Conservation (phyloP, 2,113 vertebrate genomes). For the Oncorhynchus tshawytscha region DNA sequence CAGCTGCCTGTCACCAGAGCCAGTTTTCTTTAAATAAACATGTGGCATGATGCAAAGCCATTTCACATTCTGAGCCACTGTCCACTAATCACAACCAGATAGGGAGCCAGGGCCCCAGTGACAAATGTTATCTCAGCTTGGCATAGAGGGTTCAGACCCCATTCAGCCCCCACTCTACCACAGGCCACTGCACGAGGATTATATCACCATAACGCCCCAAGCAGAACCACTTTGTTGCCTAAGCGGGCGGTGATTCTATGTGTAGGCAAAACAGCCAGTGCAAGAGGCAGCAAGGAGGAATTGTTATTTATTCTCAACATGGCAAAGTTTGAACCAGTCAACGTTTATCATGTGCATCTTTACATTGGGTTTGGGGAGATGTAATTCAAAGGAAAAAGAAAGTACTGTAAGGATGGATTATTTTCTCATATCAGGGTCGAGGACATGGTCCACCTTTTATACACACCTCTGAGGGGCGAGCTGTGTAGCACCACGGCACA, state of each 20-base stretch:
- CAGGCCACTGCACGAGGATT: constrained; percentile 78
- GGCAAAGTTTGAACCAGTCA: constrained; percentile 63
- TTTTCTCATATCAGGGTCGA: constrained; percentile 55
- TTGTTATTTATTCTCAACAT: constrained; percentile 72
- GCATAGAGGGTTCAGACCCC: constrained; percentile 78
- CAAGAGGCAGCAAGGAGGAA: constrained; percentile 66
- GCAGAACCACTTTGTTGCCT: constrained; percentile 72
- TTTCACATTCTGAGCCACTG: constrained; percentile 75
- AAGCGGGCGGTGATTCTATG: constrained; percentile 76
- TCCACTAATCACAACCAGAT: constrained; percentile 83
- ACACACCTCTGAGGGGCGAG: constrained; percentile 34
- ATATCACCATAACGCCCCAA: constrained; percentile 82
- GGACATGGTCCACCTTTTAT: constrained; percentile 24
- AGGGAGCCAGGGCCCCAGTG: constrained; percentile 72
- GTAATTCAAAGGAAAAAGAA: constrained; percentile 60
- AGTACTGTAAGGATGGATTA: constrained; percentile 47
- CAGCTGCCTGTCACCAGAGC: constrained; percentile 58
- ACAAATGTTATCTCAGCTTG: constrained; percentile 82
- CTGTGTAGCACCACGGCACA: constrained; percentile 36
- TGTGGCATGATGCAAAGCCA: constrained; percentile 73
- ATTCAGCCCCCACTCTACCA: constrained; percentile 75
- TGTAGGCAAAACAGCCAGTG: constrained; percentile 68
- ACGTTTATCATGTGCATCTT: constrained; percentile 66
- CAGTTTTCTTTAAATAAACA: constrained; percentile 75
- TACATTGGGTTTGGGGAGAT: constrained; percentile 61